Base-by-base conservation (phyloP, 2,797 vertebrate genomes). In the Peromyscus attwateri region DNA sequence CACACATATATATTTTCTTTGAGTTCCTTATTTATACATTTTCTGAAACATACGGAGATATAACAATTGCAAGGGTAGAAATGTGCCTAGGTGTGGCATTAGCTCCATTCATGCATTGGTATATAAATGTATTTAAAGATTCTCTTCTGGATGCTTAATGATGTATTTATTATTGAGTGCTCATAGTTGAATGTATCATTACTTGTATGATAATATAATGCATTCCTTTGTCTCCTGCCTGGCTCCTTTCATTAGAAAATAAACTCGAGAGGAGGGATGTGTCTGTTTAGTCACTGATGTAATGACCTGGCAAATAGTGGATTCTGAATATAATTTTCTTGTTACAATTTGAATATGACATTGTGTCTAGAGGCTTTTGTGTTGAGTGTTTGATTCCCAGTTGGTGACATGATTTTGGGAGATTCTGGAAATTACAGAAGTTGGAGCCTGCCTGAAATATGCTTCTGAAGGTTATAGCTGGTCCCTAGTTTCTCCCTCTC, bases 171-270 rank as follows among this genome's bases (percentile, higher is more conserved):
- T 68, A 82, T 57, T 84, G 46, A 73, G 43, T 91, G 46, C 14
- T 49, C 68, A 46, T 40, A 66, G 57, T 77, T 57, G 23, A 34
- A 76, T 27, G 29, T 76, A 60, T 57, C 12, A 66, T n/a, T 89
- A 31, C 37, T 94, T 84, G 27, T 43, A n/a, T 95, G 43, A 70
- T 85, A 57, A 27, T 52, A 88, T 31, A 88, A 92, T 76, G 13
- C 6, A 75, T 43, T 76, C 11, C 77, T 70, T 92, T 93, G 25
- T 91, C 70, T 95, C 37, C 40, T 71, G 60, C 37, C n/a, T 87
- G 29, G 2, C 40, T 90, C 31, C 13, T 27, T 1, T 93, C 21
- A 83, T 79, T 83, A 87, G 46, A 82, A 91, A 88, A 79, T 88
- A 89, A 89, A 19, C 60, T 90, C 87, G 68, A 64, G 37, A 52